These are phyloP conservation scores for Latrodectus elegans DNA, from an alignment of 2,888 invertebrate genomes.

Conservation along the genomic window DNA sequence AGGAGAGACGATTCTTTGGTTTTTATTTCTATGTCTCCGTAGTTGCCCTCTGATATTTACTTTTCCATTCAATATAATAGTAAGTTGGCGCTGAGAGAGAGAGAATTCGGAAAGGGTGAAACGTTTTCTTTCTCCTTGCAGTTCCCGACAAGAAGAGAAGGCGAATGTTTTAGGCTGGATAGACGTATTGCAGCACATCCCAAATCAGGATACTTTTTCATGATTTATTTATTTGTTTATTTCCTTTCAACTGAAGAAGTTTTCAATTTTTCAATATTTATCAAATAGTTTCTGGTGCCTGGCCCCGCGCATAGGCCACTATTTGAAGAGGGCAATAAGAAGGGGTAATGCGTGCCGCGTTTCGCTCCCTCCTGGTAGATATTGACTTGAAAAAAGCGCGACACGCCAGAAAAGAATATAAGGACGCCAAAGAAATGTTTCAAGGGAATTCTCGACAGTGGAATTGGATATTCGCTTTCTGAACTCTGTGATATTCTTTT, in stretches of 20 bases:
- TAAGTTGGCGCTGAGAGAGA: neutral
- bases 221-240: constrained; percentile 14
- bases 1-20: neutral
- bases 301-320: no score
- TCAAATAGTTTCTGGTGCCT: constrained; percentile 24
- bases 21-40: neutral
- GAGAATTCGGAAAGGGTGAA: neutral
- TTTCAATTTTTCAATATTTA: constrained; percentile 51
- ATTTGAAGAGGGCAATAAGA: no score
- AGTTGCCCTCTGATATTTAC: constrained; percentile 2
- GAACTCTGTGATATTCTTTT: no score
- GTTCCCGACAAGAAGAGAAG: neutral
- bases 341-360: no score
- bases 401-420: no score
- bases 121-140: neutral
- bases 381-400: no score
- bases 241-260: constrained; percentile 1
- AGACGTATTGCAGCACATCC: neutral
- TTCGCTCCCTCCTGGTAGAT: no score
- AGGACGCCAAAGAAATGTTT: no score
- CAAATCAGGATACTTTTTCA: constrained; percentile 8
- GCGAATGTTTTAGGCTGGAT: neutral
- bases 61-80: constrained; percentile 27
- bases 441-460: no score
- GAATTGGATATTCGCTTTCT: no score